Percentiles rank a stretch among this genome's conserved stretches.
Evolutionary conservation across 2,797 vertebrate genomes (phyloP).

Genomic region (Siniperca undulata): DNA sequence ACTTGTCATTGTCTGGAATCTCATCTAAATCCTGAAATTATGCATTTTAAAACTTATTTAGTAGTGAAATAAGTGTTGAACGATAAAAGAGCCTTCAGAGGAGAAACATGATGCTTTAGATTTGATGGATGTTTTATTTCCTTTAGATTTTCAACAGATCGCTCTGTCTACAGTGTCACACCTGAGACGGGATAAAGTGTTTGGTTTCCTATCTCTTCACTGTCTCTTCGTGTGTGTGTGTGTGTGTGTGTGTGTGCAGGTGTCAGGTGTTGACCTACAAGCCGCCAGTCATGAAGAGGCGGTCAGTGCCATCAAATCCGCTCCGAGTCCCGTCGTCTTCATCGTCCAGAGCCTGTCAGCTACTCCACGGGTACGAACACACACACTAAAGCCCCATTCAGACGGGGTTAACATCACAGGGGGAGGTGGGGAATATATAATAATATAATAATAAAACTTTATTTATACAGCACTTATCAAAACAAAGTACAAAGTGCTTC

Average conservation of each 20-base stretch:
- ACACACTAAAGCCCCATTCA: background rate
- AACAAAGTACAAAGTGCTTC: no score
- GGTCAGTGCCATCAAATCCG: conserved; percentile 92
- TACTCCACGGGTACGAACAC: conserved; percentile 87
- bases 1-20: background rate
- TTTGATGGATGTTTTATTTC: no score
- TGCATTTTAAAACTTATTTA: background rate
- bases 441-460: no score
- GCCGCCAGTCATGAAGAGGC: conserved; percentile 93
- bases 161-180: background rate
- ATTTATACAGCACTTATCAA: no score
- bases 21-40: background rate
- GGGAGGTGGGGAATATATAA: no score
- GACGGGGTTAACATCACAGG: no score
- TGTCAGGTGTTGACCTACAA: conserved; percentile 91
- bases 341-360: conserved; percentile 92
- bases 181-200: background rate
- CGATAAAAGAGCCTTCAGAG: no score
- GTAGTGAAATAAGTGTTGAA: no score
- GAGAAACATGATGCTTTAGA: no score
- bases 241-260: conserved; percentile 75
- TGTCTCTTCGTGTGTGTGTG: background rate
- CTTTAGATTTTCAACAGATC: no score
- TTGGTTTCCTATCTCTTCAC: background rate
- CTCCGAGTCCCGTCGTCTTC: conserved; percentile 92